Base-by-base conservation (phyloP, 2,888 invertebrate genomes). In the Xanthia icteritia region DNA sequence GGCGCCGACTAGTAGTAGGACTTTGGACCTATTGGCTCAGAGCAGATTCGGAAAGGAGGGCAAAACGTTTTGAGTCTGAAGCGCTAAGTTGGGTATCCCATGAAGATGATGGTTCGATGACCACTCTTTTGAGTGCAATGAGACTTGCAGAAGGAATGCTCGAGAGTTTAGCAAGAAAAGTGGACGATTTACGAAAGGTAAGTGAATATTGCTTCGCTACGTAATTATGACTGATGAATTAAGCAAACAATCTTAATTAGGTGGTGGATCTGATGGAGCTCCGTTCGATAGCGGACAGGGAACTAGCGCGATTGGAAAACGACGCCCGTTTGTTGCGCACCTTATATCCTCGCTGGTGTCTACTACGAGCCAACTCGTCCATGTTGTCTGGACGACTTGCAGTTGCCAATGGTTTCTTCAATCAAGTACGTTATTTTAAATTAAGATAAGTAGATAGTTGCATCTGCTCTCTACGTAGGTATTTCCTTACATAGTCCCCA, bases 11-110 rank as follows among this genome's bases (percentile, higher is more conserved):
- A 17, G 89, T 94, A 2, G 91, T 94, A 5, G 93, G 94, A 48
- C 87, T 96, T 48, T 96, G 96, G 96, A 95, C 95, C 0, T 96
- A 95, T 85, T 96, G 96, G 95, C 88, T 96, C 8, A 91, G 96
- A 74, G 88, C 92, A 39, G 93, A 94, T 81, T 88, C 88, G 60
- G 95, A 95, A 42, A 91, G 89, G 70, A 94, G 91, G 84, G 94
- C 95, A 8, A 95, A 93, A 87, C 90, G 90, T n/a, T 96, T 94
- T 79, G 96, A 96, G 90, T 77, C 90, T 5, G 96, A 96, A 89
- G 95, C 95, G 1, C 86, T 96, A 66, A 92, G 90, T 79, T 96
- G 95, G 95, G 81, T 85, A 27, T 85, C 87, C 15, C 88, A 85
- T 72, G 90, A 92, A 45, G 93, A 94, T 70, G 93, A 94, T 73